Base-by-base conservation (phyloP, 2,113 vertebrate species). In the Alligator sinensis region DNA sequence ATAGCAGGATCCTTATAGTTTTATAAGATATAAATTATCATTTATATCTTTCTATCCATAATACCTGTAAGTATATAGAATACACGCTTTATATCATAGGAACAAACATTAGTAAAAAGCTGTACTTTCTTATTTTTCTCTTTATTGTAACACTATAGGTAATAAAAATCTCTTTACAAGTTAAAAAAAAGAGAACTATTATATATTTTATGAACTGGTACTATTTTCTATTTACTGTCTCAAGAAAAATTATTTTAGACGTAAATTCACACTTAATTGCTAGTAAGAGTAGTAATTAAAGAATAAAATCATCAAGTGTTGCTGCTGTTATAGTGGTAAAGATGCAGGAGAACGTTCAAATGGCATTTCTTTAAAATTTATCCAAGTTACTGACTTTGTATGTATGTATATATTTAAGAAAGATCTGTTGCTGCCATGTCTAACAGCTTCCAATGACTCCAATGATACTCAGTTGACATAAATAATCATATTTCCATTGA, bases 381-480 rank as follows among this genome's bases (percentile, higher is more conserved):
- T 11, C 1, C 13, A 0, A 3, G 4, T 4, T 47, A 63, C 27
- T 25, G 30, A 2, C 0, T 34, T 47, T 59, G 3, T n/a, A 4
- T 64, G 27, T 38, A 10, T 11, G 27, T 38, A 10, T 11, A 61
- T 57, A 19, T 21, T n/a, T 7, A n/a, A 12, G 24, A 11, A 7
- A 0, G 14, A 38, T 30, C 1, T 34, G 2, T 3, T 1, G 47
- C 10, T 84, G n/a, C 59, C 25, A 64, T n/a, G 21, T 18, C 4
- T 4, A 57, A 34, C 55, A 3, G 16, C 18, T n/a, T 27, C 4
- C 4, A 3, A 0, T 57, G 15, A 15, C 27, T 4, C 27, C 16
- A 58, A 19, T 12, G 47, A 47, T 47, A 7, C 47, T 47, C 34
- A 47, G 21, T 2, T 74, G 12, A 47, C 14, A 5, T 74, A 74